phyloP scores from a whole-genome alignment of 2,797 vertebrate genomes.

The Cetoscarus ocellatus region DNA sequence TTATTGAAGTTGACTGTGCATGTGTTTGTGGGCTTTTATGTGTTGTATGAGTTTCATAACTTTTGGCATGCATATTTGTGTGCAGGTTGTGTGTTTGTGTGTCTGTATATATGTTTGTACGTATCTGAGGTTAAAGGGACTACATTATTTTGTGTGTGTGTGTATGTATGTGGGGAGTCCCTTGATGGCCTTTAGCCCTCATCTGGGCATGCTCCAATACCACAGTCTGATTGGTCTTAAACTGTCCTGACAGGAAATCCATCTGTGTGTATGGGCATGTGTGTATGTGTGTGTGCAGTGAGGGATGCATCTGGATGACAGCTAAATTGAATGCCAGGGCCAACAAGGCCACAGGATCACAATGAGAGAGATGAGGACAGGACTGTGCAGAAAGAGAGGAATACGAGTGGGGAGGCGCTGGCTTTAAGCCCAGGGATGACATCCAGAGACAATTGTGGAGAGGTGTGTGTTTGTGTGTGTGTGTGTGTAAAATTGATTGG shows the following conservation, averaged over 20 bases:
- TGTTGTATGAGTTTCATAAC: slow-evolving; percentile 18
- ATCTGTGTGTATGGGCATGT: slow-evolving; percentile 65
- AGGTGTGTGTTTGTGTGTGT: slow-evolving; percentile 40
- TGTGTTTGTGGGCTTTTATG: slow-evolving; percentile 12
- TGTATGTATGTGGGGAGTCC: slow-evolving; percentile 59
- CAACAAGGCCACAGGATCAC: slow-evolving; percentile 80
- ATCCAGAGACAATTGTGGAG: slow-evolving; percentile 65
- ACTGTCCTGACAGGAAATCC: slow-evolving; percentile 84
- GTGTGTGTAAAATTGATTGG: slow-evolving; percentile 76
- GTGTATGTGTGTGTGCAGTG: slow-evolving; percentile 42
- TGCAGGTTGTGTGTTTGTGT: slow-evolving; percentile 3
- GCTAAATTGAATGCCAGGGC: slow-evolving; percentile 79
- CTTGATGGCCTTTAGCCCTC: slow-evolving; percentile 80
- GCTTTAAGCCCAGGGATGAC: slow-evolving; percentile 74
- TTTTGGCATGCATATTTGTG: slow-evolving; percentile 18
- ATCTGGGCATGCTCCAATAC: slow-evolving; percentile 78
- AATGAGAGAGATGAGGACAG: slow-evolving; percentile 77
- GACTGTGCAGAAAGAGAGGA: slow-evolving; percentile 41
- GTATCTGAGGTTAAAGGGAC: slow-evolving; percentile 52
- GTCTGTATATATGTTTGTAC: slow-evolving; percentile 8
- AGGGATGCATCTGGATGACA: slow-evolving; percentile 78
- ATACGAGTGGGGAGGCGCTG: slow-evolving; percentile 57
- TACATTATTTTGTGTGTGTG: slow-evolving; percentile 49
- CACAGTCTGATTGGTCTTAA: slow-evolving; percentile 83
- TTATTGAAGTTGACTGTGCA: slow-evolving; percentile 20